Evolutionary conservation across 2,113 vertebrate genomes (phyloP).

Genomic region (Tangachromis dhanisi): DNA sequence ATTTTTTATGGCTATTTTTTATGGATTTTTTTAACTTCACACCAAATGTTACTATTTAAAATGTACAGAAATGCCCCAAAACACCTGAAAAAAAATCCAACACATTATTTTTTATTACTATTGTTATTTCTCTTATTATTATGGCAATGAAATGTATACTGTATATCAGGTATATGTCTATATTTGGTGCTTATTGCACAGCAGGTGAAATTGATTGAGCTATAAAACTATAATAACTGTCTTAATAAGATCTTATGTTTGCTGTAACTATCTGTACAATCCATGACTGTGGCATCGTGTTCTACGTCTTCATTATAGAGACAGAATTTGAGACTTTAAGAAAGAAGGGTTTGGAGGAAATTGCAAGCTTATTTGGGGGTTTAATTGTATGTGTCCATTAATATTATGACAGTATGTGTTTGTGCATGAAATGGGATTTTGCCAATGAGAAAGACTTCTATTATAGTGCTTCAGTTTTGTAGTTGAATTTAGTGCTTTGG

Average conservation of each 20-base stretch:
- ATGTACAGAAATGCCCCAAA: background rate
- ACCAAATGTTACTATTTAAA: background rate
- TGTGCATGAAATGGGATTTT: background rate
- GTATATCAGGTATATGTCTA: background rate
- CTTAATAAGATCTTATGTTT: constrained; percentile 2
- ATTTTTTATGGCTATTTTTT: background rate
- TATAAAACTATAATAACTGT: background rate
- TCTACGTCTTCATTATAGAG: background rate
- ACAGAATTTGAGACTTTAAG: background rate
- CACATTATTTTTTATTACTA: background rate
- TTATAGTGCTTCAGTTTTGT: background rate
- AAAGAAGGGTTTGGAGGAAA: background rate
- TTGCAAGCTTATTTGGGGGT: background rate
- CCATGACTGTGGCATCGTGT: background rate
- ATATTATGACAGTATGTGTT: background rate
- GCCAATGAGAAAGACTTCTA: background rate
- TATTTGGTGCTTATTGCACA: background rate
- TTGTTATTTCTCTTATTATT: background rate
- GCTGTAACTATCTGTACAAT: background rate
- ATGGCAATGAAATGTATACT: background rate
- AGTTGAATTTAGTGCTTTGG: constrained; percentile 2
- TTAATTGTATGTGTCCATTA: background rate
- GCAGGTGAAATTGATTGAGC: background rate
- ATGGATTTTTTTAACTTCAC: background rate
- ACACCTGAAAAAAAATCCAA: background rate